Percentiles rank a stretch among this genome's conserved stretches.
These are phyloP conservation scores for Drosophila sp. DNA, from an alignment of 1,140 invertebrate species.

Conservation along the genomic window DNA sequence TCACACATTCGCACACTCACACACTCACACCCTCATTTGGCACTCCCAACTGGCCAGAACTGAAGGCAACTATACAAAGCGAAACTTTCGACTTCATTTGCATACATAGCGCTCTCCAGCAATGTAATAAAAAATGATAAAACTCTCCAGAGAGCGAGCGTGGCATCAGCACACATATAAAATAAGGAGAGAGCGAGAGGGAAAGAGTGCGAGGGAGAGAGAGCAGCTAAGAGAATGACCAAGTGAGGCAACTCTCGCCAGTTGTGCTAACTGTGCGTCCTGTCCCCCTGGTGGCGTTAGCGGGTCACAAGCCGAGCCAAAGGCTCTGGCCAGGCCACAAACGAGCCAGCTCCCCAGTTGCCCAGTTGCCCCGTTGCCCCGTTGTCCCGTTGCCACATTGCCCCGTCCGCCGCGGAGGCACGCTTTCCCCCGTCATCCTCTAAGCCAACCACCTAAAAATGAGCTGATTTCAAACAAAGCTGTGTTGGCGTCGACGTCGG, in stretches of 20 bases:
- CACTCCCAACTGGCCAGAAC: slow-evolving; percentile 47
- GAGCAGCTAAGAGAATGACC: neutral
- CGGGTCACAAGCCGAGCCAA: slow-evolving; percentile 50
- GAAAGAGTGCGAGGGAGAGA: neutral
- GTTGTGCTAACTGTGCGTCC: slow-evolving; percentile 63
- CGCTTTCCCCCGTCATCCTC: slow-evolving; percentile 7
- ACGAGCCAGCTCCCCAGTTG: slow-evolving; percentile 66
- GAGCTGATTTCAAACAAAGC: slow-evolving; percentile 78
- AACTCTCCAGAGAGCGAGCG: slow-evolving; percentile 69
- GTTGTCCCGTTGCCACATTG: slow-evolving; percentile 33
- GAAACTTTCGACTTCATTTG: slow-evolving; percentile 83
- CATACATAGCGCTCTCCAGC: slow-evolving; percentile 83
- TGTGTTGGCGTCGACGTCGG: slow-evolving; percentile 48
- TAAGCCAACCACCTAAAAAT: slow-evolving; percentile 61
- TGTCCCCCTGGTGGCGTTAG: slow-evolving; percentile 57
- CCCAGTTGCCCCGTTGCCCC: too few species aligned
- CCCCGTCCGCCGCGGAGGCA: slow-evolving; percentile 6
- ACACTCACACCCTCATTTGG: slow-evolving; percentile 8
- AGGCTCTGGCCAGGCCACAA: slow-evolving; percentile 58
- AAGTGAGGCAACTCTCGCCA: slow-evolving; percentile 21
- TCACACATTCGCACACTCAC: neutral
- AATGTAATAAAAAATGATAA: slow-evolving; percentile 83
- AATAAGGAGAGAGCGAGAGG: neutral
- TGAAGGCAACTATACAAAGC: slow-evolving; percentile 71
- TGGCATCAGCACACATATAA: slow-evolving; percentile 4